phyloP scores from a whole-genome alignment of 1,140 invertebrate species.

The Amyelois transitella region DNA sequence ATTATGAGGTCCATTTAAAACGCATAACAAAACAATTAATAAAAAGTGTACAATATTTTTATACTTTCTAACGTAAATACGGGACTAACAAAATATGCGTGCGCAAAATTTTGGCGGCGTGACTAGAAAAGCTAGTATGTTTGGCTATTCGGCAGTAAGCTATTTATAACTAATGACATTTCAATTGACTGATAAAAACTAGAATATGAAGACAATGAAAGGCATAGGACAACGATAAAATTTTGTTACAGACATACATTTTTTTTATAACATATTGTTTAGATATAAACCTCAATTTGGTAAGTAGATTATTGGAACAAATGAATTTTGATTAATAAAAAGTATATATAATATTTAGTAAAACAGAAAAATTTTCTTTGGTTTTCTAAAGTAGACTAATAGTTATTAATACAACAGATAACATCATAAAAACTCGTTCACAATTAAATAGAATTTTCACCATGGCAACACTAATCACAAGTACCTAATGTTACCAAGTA shows the following conservation, averaged over 20 bases:
- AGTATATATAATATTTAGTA: no score
- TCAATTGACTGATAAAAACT: not conserved
- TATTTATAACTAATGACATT: not conserved
- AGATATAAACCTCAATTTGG: not conserved
- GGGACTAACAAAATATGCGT: no score
- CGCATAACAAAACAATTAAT: no score
- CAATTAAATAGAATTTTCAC: conserved; percentile 20
- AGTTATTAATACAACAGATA: conserved; percentile 18
- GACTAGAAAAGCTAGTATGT: conserved; percentile 35
- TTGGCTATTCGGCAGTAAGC: conserved; percentile 14
- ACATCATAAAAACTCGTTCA: conserved; percentile 24
- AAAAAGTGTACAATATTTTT: no score
- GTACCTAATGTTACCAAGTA: conserved; percentile 9
- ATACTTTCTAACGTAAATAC: no score
- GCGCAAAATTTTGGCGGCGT: conserved; percentile 8
- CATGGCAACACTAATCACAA: conserved; percentile 36
- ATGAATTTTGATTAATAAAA: no score
- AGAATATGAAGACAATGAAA: not conserved
- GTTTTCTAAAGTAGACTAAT: not conserved
- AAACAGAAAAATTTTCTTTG: not conserved
- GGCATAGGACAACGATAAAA: conserved; percentile 1
- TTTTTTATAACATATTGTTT: not conserved
- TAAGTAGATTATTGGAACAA: no score
- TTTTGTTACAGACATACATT: no score
- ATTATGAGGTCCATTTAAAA: no score